Percentiles rank a stretch among this genome's conserved stretches.
These are phyloP conservation scores for Archips xylosteana DNA, from an alignment of 2,888 invertebrate genomes.

Conservation along the genomic window DNA sequence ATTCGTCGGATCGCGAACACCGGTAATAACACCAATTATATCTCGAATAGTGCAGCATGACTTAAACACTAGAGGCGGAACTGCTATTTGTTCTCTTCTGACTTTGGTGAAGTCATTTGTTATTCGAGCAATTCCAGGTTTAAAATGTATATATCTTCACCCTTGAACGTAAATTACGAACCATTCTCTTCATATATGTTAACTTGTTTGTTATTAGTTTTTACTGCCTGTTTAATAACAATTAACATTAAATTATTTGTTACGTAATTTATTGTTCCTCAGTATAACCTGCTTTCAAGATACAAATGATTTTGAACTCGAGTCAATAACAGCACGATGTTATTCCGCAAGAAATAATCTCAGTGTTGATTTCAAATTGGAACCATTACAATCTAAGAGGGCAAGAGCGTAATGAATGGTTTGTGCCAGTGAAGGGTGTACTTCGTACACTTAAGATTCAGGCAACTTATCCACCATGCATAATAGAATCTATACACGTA, in stretches of 20 bases:
- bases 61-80: conserved; percentile 33
- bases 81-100: conserved; percentile 24
- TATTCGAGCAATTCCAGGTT: neutral
- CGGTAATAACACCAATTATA: conserved; percentile 41
- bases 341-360: conserved; percentile 45
- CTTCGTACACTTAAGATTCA: conserved; percentile 36
- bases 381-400: conserved; percentile 45
- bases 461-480: conserved; percentile 26
- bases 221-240: neutral
- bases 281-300: conserved; percentile 36
- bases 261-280: conserved; percentile 32
- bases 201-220: neutral
- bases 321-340: conserved; percentile 39
- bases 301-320: conserved; percentile 38
- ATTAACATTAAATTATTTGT: conserved; percentile 15
- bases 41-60: conserved; percentile 34
- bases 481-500: neutral
- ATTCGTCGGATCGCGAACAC: conserved; percentile 32
- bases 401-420: conserved; percentile 47
- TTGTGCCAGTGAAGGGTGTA: conserved; percentile 47
- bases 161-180: conserved; percentile 1
- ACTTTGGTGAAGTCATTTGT: conserved; percentile 26
- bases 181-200: neutral
- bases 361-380: conserved; percentile 47
- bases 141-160: conserved; percentile 1